Percentiles rank a stretch among this genome's conserved stretches.
phyloP scores from a whole-genome alignment of 2,113 vertebrate species.

The Sapayoa aenigma region DNA sequence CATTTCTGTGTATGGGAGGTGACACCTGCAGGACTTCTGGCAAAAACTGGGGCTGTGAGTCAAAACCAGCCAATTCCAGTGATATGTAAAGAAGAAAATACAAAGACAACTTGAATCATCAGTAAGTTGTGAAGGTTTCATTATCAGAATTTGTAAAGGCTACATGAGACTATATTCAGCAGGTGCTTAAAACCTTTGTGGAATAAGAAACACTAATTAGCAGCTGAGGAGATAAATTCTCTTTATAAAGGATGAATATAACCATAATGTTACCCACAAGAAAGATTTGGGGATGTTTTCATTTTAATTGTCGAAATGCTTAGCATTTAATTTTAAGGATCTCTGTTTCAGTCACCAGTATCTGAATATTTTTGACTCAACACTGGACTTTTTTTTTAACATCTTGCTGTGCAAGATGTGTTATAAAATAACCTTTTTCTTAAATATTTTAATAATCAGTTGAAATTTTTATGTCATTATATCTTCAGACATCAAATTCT shows the following conservation, averaged over 20 bases:
- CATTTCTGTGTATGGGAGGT: background rate
- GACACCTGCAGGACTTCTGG: background rate
- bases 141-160: background rate
- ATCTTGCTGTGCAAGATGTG: background rate
- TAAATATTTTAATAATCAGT: background rate
- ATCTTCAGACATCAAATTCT: background rate
- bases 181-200: background rate
- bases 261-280: background rate
- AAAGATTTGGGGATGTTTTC: background rate
- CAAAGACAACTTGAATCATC: background rate
- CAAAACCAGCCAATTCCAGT: background rate
- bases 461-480: background rate
- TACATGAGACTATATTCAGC: background rate
- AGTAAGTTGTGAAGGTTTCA: background rate
- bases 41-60: background rate
- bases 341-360: background rate
- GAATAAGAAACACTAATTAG: background rate
- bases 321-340: background rate
- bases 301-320: background rate
- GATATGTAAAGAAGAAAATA: background rate
- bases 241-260: background rate
- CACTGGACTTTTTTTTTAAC: background rate
- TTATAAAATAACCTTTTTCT: background rate
- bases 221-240: background rate
- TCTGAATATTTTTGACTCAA: background rate